phyloP scores from a whole-genome alignment of 2,888 invertebrate genomes.

The Metalampra italica region DNA sequence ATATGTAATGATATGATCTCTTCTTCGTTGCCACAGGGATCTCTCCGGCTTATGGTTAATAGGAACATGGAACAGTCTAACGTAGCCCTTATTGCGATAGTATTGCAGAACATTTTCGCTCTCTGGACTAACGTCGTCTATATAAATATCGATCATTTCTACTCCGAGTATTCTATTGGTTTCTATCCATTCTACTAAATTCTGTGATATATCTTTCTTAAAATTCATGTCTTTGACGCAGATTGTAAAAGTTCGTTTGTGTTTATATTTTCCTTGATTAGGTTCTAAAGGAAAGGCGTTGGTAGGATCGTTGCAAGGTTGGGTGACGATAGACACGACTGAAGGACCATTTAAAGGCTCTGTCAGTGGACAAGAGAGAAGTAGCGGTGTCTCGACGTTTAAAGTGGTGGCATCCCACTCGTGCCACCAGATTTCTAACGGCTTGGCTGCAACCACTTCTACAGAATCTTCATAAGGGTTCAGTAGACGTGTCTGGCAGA shows the following conservation, averaged over 20 bases:
- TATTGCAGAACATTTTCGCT: slow-evolving; percentile 75
- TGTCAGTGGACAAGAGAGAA: slow-evolving; percentile 82
- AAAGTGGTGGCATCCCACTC: slow-evolving; percentile 76
- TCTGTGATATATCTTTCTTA: slow-evolving; percentile 78
- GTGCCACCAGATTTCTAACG: slow-evolving; percentile 81
- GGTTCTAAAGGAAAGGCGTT: slow-evolving; percentile 58
- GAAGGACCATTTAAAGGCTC: slow-evolving; percentile 51
- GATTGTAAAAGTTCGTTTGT: slow-evolving; percentile 76
- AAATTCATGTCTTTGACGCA: slow-evolving; percentile 87
- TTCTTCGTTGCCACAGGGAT: slow-evolving; percentile 81
- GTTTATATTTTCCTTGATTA: slow-evolving; percentile 19
- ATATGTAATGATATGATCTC: slow-evolving; percentile 86
- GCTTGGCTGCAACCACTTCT: slow-evolving; percentile 77
- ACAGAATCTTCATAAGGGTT: slow-evolving; percentile 57
- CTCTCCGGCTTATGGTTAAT: slow-evolving; percentile 62
- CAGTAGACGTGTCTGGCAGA: slow-evolving; percentile 73
- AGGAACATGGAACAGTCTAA: slow-evolving; percentile 73
- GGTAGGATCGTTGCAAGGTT: slow-evolving; percentile 68
- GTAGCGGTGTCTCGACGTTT: slow-evolving; percentile 74
- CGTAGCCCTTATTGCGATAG: slow-evolving; percentile 71
- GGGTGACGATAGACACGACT: slow-evolving; percentile 67
- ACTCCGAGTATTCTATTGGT: slow-evolving; percentile 83
- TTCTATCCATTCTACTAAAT: slow-evolving; percentile 85
- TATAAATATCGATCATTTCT: slow-evolving; percentile 81
- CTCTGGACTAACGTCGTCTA: slow-evolving; percentile 77